phyloP scores from a whole-genome alignment of 2,888 invertebrate species.

The Agrochola macilenta region DNA sequence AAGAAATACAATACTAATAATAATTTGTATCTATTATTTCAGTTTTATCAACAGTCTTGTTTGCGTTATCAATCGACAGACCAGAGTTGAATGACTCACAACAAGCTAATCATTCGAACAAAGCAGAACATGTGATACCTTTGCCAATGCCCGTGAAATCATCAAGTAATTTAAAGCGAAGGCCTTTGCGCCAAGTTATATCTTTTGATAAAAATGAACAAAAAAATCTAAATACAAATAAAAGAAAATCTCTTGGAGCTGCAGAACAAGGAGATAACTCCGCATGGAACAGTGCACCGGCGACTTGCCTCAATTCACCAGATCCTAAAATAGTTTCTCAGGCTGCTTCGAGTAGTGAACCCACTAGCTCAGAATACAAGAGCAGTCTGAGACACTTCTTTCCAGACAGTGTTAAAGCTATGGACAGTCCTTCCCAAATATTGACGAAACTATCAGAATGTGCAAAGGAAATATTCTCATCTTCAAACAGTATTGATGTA shows the following conservation, averaged over 20 bases:
- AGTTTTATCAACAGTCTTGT: constrained; percentile 97
- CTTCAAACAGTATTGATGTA: constrained; percentile 85
- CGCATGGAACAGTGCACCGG: constrained; percentile 90
- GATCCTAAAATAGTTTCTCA: constrained; percentile 81
- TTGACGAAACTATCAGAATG: constrained; percentile 86
- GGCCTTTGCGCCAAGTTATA: constrained; percentile 87
- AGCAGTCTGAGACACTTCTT: constrained; percentile 86
- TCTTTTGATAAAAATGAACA: constrained; percentile 87
- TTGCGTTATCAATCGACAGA: constrained; percentile 97
- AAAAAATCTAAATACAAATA: constrained; percentile 67
- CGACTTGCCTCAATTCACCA: constrained; percentile 92
- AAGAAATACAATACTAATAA: constrained; percentile 22
- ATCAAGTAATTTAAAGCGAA: constrained; percentile 82
- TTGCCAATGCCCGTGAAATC: constrained; percentile 91
- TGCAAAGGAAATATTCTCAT: constrained; percentile 89
- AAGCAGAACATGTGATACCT: constrained; percentile 93
- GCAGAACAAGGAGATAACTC: constrained; percentile 72
- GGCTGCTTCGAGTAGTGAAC: constrained; percentile 83
- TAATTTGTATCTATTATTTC: constrained; percentile 70
- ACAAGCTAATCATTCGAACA: constrained; percentile 85
- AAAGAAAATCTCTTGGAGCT: constrained; percentile 67
- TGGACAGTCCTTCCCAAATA: constrained; percentile 88
- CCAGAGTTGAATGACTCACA: constrained; percentile 93
- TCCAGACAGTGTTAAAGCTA: constrained; percentile 85
- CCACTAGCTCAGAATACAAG: constrained; percentile 85